These are phyloP conservation scores for Odocoileus virginianus DNA, from an alignment of 2,113 vertebrate species.

Conservation along the genomic window DNA sequence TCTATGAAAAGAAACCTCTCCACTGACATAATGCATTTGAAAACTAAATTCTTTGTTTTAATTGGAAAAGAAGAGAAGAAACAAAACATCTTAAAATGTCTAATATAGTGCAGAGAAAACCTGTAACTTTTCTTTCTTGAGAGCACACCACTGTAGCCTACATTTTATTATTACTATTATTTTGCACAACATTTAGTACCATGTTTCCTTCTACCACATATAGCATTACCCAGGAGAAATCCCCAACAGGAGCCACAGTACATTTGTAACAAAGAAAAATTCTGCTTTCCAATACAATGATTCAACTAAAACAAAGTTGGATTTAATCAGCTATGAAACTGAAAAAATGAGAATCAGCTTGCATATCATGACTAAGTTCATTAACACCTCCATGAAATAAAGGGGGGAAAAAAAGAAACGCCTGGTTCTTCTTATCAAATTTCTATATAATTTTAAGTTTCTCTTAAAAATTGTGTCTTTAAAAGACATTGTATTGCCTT, in stretches of 20 bases:
- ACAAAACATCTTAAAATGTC: not conserved
- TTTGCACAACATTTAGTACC: constrained; percentile 55
- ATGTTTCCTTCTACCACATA: constrained; percentile 29
- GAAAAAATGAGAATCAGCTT: constrained; percentile 1
- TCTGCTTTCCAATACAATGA: constrained; percentile 9
- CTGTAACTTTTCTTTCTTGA: not conserved
- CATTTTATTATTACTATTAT: not conserved
- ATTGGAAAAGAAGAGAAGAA: not conserved
- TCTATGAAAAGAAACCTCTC: not conserved
- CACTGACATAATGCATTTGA: not conserved
- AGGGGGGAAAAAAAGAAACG: not conserved
- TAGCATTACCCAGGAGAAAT: constrained; percentile 57
- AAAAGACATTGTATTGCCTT: not conserved
- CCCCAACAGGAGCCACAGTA: constrained; percentile 5
- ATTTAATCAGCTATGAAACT: constrained; percentile 8
- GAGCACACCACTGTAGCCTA: not conserved
- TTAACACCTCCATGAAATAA: not conserved
- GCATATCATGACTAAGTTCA: not conserved
- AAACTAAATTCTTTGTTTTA: not conserved
- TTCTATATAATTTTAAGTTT: not conserved
- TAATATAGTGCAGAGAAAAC: not conserved
- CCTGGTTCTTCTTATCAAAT: constrained; percentile 20
- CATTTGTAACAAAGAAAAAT: not conserved
- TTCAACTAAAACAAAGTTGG: constrained; percentile 38
- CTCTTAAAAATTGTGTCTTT: not conserved